Evolutionary conservation across 1,140 invertebrate species (phyloP), one percentile per base, ranked within the genome.

Genomic region (Drosophila eugracilis): DNA sequence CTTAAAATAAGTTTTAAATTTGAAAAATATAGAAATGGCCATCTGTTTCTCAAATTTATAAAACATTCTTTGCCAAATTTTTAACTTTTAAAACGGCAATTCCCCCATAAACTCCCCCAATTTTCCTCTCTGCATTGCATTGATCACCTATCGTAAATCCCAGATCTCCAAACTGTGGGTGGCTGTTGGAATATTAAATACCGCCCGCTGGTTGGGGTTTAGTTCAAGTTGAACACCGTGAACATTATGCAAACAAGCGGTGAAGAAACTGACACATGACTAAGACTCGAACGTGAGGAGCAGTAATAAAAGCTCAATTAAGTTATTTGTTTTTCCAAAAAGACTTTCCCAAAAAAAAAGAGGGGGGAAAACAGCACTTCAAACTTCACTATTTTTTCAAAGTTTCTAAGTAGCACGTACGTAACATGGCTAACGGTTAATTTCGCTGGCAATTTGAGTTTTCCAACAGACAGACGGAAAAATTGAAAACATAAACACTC

Each of bases 341-440:
- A 53, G 10, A 67, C 63, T 67, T 67, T 67, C 63, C 60, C 45
- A 48, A 49, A 47, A 47, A 14, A 28, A 26, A 63, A 58, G 22
- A 12, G 37, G 24, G 62, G 17, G 41, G 49, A 70, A 69, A 67
- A 70, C n/a, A 58, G 26, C 44, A 60, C 44, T 57, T 58, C 6
- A 42, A 58, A 32, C 15, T 41, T n/a, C 3, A 21, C 17, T 36
- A 15, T 62, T 39, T 37, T 15, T 39, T 17, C 28, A 2, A 14
- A 50, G 66, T 71, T 72, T 72, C 66, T 71, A 71, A 71, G 66
- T 71, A 71, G 69, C 69, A 72, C 69, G 69, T 72, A 72, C 69
- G 69, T 70, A 73, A 72, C 67, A 32, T 62, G 69, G 37, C 69
- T 32, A 73, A 73, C 70, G 69, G 70, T 36, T 73, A 52, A 73